These are phyloP conservation scores for Ochropacha duplaris DNA, from an alignment of 2,888 invertebrate species.

Conservation along the genomic window DNA sequence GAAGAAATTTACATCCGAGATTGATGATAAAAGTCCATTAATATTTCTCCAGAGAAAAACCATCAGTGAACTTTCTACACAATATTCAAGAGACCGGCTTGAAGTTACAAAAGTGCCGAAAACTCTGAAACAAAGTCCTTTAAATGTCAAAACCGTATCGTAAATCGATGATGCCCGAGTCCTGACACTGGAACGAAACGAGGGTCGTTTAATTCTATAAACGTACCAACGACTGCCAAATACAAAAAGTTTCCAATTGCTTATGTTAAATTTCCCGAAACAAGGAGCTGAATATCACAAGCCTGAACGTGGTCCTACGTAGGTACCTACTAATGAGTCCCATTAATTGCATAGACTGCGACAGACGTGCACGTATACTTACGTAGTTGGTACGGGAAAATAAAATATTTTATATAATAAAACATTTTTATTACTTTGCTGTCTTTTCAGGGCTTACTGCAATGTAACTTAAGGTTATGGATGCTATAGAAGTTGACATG, in stretches of 20 bases:
- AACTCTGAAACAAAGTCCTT: neutral
- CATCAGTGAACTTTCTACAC: neutral
- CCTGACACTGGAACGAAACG: neutral
- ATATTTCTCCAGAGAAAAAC: too few species aligned
- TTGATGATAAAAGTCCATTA: too few species aligned
- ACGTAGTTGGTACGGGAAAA: neutral
- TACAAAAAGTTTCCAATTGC: slow-evolving; percentile 11
- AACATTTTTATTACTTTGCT: neutral
- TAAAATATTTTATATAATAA: neutral
- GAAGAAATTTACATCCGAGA: too few species aligned
- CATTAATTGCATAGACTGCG: slow-evolving; percentile 11
- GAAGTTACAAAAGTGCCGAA: neutral
- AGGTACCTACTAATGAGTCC: slow-evolving; percentile 10
- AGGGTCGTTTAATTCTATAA: neutral
- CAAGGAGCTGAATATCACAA: slow-evolving; percentile 6
- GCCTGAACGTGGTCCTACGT: neutral
- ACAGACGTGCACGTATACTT: slow-evolving; percentile 9
- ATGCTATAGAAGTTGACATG: neutral
- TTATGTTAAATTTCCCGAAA: slow-evolving; percentile 12
- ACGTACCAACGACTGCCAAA: neutral
- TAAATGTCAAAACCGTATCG: neutral
- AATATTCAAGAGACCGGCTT: neutral
- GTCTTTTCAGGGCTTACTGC: neutral
- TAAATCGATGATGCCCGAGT: neutral
- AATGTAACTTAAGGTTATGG: neutral